Evolutionary conservation across 2,797 vertebrate genomes (phyloP).

Genomic region (Notolepis coatsorum): DNA sequence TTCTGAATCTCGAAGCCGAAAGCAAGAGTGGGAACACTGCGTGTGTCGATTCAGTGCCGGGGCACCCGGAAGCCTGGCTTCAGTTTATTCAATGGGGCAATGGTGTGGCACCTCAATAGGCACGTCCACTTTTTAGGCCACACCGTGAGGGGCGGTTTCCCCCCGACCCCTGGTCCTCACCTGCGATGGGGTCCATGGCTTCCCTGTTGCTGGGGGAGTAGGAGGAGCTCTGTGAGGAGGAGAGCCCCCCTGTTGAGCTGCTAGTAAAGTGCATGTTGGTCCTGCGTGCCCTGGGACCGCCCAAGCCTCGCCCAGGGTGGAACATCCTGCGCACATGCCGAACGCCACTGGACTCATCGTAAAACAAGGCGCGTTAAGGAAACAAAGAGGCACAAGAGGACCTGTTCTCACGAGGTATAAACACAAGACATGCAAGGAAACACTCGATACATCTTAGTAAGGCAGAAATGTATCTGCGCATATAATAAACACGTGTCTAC

Average conservation of each 20-base stretch:
- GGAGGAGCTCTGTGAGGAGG: slow-evolving; percentile 97
- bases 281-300: slow-evolving; percentile 95
- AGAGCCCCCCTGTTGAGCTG: slow-evolving; percentile 94
- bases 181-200: slow-evolving; percentile 99
- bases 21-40: no score
- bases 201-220: slow-evolving; percentile 99
- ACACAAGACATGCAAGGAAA: not conserved
- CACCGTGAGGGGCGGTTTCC: no score
- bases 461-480: not conserved
- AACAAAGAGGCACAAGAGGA: no score
- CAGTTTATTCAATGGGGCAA: no score
- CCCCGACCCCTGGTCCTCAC: slow-evolving; percentile 79
- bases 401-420: not conserved
- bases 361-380: slow-evolving; percentile 83
- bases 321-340: slow-evolving; percentile 99
- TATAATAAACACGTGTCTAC: not conserved
- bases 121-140: no score
- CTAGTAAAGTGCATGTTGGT: slow-evolving; percentile 99
- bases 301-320: slow-evolving; percentile 95
- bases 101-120: no score
- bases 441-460: not conserved
- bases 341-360: slow-evolving; percentile 98
- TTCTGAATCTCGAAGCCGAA: no score
- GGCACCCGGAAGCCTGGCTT: no score
- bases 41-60: no score